Evolutionary conservation across 2,888 invertebrate genomes (phyloP).

Genomic region (Dicranocentrus wangi): DNA sequence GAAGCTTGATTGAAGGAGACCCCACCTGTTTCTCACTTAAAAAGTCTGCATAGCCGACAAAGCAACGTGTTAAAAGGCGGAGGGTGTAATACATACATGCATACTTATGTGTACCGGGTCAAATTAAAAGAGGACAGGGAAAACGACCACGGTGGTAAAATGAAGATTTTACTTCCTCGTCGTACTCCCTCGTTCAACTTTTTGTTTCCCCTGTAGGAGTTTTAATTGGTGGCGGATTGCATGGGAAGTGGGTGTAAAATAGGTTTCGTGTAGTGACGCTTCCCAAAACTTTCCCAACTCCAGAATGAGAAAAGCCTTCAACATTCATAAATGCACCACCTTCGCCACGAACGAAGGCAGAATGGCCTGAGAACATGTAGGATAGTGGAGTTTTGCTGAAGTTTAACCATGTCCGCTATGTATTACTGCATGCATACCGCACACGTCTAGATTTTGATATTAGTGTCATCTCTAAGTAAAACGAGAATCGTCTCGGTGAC

Average conservation of each 20-base stretch:
- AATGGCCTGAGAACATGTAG: too few relatives aligned
- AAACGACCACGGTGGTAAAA: slow-evolving; percentile 22
- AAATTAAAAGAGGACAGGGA: slow-evolving; percentile 29
- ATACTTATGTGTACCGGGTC: slow-evolving; percentile 25
- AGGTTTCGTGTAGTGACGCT: too few relatives aligned
- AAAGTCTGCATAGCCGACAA: slow-evolving; percentile 62
- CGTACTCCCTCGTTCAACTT: background rate
- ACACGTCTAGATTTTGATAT: too few relatives aligned
- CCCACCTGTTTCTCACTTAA: slow-evolving; percentile 68
- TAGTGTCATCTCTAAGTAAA: too few relatives aligned
- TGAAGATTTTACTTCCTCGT: slow-evolving; percentile 6
- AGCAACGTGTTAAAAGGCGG: slow-evolving; percentile 57
- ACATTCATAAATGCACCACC: too few relatives aligned
- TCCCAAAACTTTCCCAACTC: too few relatives aligned
- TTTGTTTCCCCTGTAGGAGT: background rate
- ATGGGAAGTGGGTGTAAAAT: too few relatives aligned
- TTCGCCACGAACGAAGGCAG: too few relatives aligned
- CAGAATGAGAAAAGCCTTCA: too few relatives aligned
- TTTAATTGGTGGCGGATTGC: background rate
- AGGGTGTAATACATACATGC: slow-evolving; percentile 15
- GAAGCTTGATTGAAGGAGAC: slow-evolving; percentile 67
- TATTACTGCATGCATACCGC: background rate
- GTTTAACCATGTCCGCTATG: background rate
- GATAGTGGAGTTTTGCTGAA: too few relatives aligned
- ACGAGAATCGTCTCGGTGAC: too few relatives aligned